Evolutionary conservation across 1,140 invertebrate species (phyloP), one percentile per base, ranked within the genome.

Genomic region (Aphaenogaster rudis): DNA sequence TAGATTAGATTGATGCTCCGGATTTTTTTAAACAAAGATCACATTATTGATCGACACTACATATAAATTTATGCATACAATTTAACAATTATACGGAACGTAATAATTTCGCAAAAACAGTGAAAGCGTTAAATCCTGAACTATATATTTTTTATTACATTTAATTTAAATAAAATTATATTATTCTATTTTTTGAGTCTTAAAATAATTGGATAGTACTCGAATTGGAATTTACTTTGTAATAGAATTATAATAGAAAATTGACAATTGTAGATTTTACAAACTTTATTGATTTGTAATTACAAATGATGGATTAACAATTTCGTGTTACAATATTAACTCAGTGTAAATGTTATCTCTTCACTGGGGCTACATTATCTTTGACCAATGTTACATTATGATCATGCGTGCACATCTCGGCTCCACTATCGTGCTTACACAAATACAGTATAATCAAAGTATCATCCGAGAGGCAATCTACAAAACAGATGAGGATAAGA

Each of bases 1-100:
- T 85, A 85, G 81, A 85, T 85, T 85, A 77, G 15, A 85, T 77
- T 6, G 4, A 9, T 8, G n/a, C 2, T 9, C 3, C 28, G 50
- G 42, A 45, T 45, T 36, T 74, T 61, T 77, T 9, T 21, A 78
- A 9, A 79, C 59, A 48, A 64, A 79, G 45, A 66, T 66, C 33
- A 50, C 3, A 36, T 64, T 64, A 52, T 45, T 61, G 33, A 50
- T 33, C 4, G 11, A 61, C 5, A 0, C 15, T 59, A 9, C 33
- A 3, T 6, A 28, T 28, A 45, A 77, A 77, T 77, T 15, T 28
- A 28, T 45, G 17, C 2, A 21, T 54, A 42, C 11, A 57, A 42
- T 21, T 76, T 28, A 39, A 36, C 2, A 59, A 42, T 42, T 59
- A 39, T 11, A 36, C 0, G 8, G 7, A 33, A 57, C 21, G 4